A percentile compares a stretch with the other conserved stretches of the same genome.
Conservation (phyloP, 1,140 invertebrate genomes). For the Meloidogyne hapla region DNA sequence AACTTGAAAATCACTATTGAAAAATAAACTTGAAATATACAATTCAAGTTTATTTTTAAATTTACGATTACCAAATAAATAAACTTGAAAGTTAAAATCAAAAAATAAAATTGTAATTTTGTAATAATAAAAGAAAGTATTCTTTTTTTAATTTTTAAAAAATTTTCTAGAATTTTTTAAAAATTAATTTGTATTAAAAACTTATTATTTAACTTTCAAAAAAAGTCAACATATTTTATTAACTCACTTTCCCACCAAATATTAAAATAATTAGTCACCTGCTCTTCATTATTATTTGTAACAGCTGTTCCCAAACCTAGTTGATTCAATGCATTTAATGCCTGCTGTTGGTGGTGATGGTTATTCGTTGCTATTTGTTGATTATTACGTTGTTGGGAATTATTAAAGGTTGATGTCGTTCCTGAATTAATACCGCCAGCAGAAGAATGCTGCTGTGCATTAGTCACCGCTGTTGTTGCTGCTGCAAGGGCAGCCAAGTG, state of each 20-base stretch:
- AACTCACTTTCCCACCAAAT: not conserved
- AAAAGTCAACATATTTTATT: not conserved
- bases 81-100: not conserved
- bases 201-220: not conserved
- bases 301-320: slow-evolving; percentile 19
- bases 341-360: not conserved
- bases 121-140: no score
- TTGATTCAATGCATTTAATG: slow-evolving; percentile 27
- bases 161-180: no score
- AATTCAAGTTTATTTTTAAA: no score
- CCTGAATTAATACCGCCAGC: slow-evolving; percentile 11
- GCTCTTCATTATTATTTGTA: slow-evolving; percentile 19
- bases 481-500: slow-evolving; percentile 21
- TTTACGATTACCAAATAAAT: not conserved
- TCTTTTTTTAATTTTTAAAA: no score
- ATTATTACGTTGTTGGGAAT: no score
- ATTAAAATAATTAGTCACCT: slow-evolving; percentile 15
- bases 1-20: no score
- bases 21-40: not conserved
- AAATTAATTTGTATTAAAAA: no score
- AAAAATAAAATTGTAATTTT: no score
- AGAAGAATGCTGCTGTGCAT: slow-evolving; percentile 15
- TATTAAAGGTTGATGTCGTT: not conserved
- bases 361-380: no score
- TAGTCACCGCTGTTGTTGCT: slow-evolving; percentile 28